Evolutionary conservation across 2,113 vertebrate species (phyloP).

Genomic region (Lepidothrix coronata): DNA sequence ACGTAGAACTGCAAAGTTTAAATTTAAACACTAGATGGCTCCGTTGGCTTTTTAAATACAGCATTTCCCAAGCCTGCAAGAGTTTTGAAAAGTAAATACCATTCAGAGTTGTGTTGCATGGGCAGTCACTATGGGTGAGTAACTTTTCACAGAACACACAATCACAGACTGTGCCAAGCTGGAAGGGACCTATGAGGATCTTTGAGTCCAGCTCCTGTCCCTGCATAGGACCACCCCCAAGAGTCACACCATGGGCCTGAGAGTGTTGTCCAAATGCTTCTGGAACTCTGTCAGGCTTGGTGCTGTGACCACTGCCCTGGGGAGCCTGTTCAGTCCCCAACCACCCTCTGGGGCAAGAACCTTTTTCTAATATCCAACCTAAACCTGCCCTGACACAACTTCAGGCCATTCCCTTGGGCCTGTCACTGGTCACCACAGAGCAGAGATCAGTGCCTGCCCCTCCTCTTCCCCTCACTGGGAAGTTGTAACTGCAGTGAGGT

Average conservation of each 20-base stretch:
- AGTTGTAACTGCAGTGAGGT: neutral
- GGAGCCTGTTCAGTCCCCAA: neutral
- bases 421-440: neutral
- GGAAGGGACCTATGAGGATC: neutral
- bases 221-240: neutral
- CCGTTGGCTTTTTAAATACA: neutral
- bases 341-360: neutral
- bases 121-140: neutral
- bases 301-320: neutral
- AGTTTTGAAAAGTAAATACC: neutral
- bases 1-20: neutral
- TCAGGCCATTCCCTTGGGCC: neutral
- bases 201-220: neutral
- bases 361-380: neutral
- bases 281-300: neutral
- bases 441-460: neutral
- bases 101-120: neutral
- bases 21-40: conserved; percentile 39
- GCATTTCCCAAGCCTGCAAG: neutral
- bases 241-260: neutral
- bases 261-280: neutral
- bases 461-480: neutral
- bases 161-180: neutral
- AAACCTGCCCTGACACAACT: neutral
- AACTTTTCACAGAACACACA: neutral